A percentile compares a stretch with the other conserved stretches of the same genome.
Evolutionary conservation across 2,888 invertebrate genomes (phyloP).

Genomic region (Agriopis aurantiaria): DNA sequence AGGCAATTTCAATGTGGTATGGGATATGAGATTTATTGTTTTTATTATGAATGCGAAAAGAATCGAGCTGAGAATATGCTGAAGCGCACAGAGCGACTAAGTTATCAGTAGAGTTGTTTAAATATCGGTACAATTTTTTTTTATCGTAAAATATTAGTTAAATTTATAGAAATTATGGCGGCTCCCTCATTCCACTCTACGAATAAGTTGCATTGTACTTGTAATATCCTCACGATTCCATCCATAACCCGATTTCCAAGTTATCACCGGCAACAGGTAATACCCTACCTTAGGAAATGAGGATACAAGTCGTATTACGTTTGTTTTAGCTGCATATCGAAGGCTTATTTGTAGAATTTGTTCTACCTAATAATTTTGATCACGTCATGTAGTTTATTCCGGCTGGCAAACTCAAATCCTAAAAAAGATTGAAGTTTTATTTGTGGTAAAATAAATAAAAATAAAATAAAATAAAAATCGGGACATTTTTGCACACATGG

Average conservation of each 20-base stretch:
- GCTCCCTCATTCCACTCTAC: background rate
- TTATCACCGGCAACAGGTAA: slow-evolving; percentile 55
- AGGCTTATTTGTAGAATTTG: background rate
- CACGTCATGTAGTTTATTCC: background rate
- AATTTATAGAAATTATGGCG: background rate
- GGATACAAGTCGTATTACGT: slow-evolving; percentile 19
- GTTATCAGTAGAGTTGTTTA: background rate
- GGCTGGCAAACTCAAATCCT: too few relatives aligned
- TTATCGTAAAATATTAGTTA: too few relatives aligned
- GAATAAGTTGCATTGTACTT: slow-evolving; percentile 17
- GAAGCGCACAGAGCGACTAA: slow-evolving; percentile 37
- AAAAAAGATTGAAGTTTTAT: too few relatives aligned
- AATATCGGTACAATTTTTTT: background rate
- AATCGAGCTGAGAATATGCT: slow-evolving; percentile 49
- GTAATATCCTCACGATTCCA: slow-evolving; percentile 48
- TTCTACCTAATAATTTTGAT: background rate
- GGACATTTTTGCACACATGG: too few relatives aligned
- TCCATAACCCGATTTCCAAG: slow-evolving; percentile 53
- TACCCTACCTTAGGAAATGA: slow-evolving; percentile 33
- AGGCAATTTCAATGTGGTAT: slow-evolving; percentile 54
- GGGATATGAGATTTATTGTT: slow-evolving; percentile 56
- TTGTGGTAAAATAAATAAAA: background rate
- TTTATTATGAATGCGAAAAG: slow-evolving; percentile 58
- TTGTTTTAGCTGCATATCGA: background rate
- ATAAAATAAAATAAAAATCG: too few relatives aligned